Evolutionary conservation across 2,888 invertebrate species (phyloP), one percentile per base, ranked within the genome.

Genomic region (Flexamia atlantica): DNA sequence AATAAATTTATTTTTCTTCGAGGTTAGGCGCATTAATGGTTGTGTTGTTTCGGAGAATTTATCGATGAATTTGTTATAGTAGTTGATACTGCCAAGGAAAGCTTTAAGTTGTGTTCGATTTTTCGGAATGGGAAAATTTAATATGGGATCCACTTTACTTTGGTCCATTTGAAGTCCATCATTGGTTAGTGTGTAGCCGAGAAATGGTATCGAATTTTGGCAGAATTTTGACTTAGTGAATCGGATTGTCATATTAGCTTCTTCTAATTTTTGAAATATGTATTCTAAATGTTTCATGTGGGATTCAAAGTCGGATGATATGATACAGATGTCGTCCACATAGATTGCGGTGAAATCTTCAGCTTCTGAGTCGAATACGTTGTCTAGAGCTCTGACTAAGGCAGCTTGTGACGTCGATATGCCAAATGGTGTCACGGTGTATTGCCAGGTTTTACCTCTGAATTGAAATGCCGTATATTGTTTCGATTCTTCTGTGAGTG

Each of bases 381-480:
- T 23, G n/a, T 81, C 81, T 3, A 60, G 40, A 9, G 32, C 81
- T 20, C 57, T 28, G 2, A 81, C 57, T 14, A 81, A 20, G n/a
- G 81, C 81, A n/a, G 81, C 60, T 81, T 53, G 60, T 7, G 57
- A 81, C 1, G 60, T 81, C 10, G 60, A 60, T n/a, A 81, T 57
- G 12, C 60, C 81, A 46, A 60, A 60, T 10, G 60, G 81, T 5
- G 32, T 60, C n/a, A 53, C 60, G 5, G 12, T 81, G 23, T 36
- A 81, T 20, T 57, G 81, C n/a, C 60, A 81, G 9, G 50, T 81
- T 25, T 46, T 42, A 17, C 60, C 81, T 60, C 81, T 57, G 28
- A 57, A 60, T n/a, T 81, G 81, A n/a, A 81, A 81, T n/a, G 81
- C 81, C 14, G 57, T 81, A n/a, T 81, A 81, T 30, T 81, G 20